These are phyloP conservation scores for Chloropsis hardwickii DNA, from an alignment of 2,113 vertebrate species.

Conservation along the genomic window DNA sequence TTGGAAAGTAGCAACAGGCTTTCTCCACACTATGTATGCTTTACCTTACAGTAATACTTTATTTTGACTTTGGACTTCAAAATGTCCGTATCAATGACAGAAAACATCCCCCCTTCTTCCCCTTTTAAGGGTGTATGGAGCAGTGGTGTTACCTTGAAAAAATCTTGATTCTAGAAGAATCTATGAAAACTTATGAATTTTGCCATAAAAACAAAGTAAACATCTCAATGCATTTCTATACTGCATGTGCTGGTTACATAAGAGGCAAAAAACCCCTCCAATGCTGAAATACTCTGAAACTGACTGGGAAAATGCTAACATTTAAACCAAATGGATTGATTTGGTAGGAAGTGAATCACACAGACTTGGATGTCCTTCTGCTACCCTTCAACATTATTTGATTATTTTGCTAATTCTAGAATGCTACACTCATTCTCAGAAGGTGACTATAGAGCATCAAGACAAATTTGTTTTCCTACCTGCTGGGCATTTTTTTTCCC, in stretches of 20 bases:
- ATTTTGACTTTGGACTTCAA: not conserved
- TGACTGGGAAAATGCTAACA: not conserved
- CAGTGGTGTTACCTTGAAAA: not conserved
- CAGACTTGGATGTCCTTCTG: not conserved
- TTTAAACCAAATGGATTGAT: conserved; percentile 14
- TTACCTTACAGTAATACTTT: not conserved
- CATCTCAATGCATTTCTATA: not conserved
- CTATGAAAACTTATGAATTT: not conserved
- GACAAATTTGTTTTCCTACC: conserved; percentile 20
- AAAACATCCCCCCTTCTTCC: rapidly evolving
- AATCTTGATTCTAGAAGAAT: not conserved
- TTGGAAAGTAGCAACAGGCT: not conserved
- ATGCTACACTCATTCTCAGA: not conserved
- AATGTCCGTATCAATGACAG: not conserved
- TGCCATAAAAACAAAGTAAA: not conserved
- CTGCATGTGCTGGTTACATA: not conserved
- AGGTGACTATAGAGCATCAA: conserved; percentile 2
- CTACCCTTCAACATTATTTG: not conserved
- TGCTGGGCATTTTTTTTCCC: not conserved
- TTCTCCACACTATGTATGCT: not conserved
- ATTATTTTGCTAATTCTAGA: conserved; percentile 48
- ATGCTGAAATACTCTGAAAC: not conserved
- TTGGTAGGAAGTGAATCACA: conserved; percentile 27
- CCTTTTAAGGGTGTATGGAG: not conserved
- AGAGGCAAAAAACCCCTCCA: not conserved